A percentile compares a stretch with the other conserved stretches of the same genome.
Conservation (phyloP, 64 coral and sea anemone genomes). For the Pocillopora verrucosa region DNA sequence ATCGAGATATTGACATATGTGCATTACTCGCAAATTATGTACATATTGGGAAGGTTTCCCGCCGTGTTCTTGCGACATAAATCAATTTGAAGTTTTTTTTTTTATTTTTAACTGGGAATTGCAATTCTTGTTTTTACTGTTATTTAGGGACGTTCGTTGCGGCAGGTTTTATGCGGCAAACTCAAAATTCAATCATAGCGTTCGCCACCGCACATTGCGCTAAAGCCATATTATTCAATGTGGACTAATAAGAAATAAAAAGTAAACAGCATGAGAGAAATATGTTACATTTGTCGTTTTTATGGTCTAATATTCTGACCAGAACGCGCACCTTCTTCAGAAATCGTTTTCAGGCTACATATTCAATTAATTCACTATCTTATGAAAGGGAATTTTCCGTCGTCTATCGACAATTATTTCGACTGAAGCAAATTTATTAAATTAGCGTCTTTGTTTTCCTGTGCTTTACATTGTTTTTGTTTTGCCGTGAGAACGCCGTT, state of each 20-base stretch:
- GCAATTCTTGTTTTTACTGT: background rate
- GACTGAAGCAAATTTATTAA: constrained; percentile 44
- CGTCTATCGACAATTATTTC: constrained; percentile 30
- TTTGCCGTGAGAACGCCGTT: constrained; percentile 20
- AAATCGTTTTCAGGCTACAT: background rate
- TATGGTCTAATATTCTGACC: background rate
- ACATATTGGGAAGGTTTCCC: constrained; percentile 1
- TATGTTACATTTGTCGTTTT: background rate
- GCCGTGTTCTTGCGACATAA: background rate
- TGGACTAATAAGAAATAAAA: background rate
- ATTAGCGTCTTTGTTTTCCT: constrained; percentile 31
- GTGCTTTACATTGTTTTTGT: constrained; percentile 45
- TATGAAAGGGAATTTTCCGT: background rate
- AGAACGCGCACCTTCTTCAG: background rate
- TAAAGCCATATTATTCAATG: background rate
- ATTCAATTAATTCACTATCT: background rate
- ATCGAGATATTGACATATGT: constrained; percentile 29
- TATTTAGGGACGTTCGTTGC: background rate
- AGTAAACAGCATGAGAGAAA: background rate
- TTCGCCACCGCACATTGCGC: background rate
- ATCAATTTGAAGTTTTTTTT: background rate
- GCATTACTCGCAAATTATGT: constrained; percentile 16
- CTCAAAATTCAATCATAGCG: background rate
- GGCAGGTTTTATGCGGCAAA: background rate
- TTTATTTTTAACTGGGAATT: background rate